Evolutionary conservation across 2,113 vertebrate species (phyloP), one percentile per base, ranked within the genome.

Genomic region (Thryonomys swinderianus): DNA sequence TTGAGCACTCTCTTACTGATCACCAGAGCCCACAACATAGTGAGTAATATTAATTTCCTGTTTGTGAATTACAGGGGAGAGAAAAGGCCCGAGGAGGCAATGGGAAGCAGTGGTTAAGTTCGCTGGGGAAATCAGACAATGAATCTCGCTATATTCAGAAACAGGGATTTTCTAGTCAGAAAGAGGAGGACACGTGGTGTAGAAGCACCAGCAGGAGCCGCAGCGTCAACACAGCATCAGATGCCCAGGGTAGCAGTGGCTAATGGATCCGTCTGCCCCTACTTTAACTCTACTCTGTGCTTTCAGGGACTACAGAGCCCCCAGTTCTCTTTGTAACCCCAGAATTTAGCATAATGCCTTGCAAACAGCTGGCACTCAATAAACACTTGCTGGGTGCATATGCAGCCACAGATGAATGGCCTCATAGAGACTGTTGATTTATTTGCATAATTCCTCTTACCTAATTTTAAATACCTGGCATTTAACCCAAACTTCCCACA

Each of bases 401-500:
- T 3, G 21, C 2, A 45, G 45, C 51, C 66, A 32, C 69, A 81
- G 42, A 90, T 51, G 64, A 85, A 25, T 51, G n/a, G 66, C 61
- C 93, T 78, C 51, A 59, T 13, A 57, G 81, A 59, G 45, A 61
- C 55, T 73, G 40, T n/a, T 62, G 42, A 59, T 23, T 64, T 37
- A 88, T 84, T 93, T 93, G 16, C 51, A 74, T 73, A 57, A 73
- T 73, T 85, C 73, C 79, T 94, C 67, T 93, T 42, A 73, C 78
- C 78, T 95, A 89, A 88, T 92, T 94, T 92, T 48, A 94, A 92
- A 82, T 85, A 88, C 85, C 86, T 95, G 94, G 91, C 62, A 91
- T 80, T 96, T 93, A 90, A 91, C 94, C 79, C 45, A 67, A 40
- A 85, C 67, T 96, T 85, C 83, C 79, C 74, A 91, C 79, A 92